Base-by-base conservation (phyloP, 2,888 invertebrate species). In the Eretmocerus hayati region DNA sequence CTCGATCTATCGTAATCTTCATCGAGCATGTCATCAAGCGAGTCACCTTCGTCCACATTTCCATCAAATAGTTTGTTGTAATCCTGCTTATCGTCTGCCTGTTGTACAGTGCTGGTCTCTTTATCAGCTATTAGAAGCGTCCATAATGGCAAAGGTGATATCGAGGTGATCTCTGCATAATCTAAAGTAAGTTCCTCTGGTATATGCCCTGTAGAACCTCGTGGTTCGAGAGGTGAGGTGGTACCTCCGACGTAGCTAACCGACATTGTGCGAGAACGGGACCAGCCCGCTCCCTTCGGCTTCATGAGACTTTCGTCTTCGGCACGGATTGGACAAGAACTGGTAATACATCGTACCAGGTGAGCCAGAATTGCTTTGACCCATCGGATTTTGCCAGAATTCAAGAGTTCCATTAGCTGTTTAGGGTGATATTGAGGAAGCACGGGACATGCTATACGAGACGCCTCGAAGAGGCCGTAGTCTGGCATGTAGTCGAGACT, bases 401-500 rank as follows among this genome's bases (percentile, higher is more conserved):
- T 97, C 22, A 99, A 77, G 32, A 99, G 74, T 66, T 99, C 99
- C 90, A 99, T 96, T 30, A 99, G 75, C 65, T 97, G 97, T 65
- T 96, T 96, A 0, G 99, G 99, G 74, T 99, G 99, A 70, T 99
- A 99, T 65, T 99, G 99, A 0, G 99, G 99, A 51, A 99, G 75
- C 35, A 97, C 95, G 0, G 97, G 97, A 62, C 94, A 97, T 1
- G 96, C 95, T 66, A 96, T 89, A 54, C 95, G 81, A 5, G 95
- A 92, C 0, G 97, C 96, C 73, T 99, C 97, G 72, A 99, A 99
- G 43, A 99, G 73, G 0, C 93, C 93, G 64, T 90, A 91, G 72
- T 91, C 91, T 0, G 90, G 90, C 88, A 92, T 88, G 66, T 90
- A 90, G 67, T 90, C 89, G 53, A 84, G 70, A 55, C 73, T 71